A percentile compares a stretch with the other conserved stretches of the same genome.
Evolutionary conservation across 1,140 invertebrate genomes (phyloP).

Genomic region (Propsilocerus akamusi): DNA sequence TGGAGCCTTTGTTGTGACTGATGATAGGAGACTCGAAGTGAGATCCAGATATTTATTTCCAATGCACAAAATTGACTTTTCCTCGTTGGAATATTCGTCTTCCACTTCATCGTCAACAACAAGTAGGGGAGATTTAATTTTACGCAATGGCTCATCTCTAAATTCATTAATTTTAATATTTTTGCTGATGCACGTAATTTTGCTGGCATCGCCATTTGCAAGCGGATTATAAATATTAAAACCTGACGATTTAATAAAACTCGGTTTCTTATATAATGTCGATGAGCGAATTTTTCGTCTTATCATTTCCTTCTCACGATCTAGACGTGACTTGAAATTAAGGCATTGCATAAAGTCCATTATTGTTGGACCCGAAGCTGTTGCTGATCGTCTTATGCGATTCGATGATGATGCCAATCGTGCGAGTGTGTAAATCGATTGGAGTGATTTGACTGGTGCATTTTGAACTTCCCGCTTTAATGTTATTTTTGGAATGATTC

Average conservation of each 20-base stretch:
- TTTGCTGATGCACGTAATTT: background rate
- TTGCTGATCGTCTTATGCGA: background rate
- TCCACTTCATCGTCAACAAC: background rate
- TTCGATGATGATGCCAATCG: background rate
- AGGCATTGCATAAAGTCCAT: background rate
- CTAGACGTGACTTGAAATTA: background rate
- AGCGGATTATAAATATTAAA: background rate
- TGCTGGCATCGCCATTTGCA: background rate
- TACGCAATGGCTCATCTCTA: background rate
- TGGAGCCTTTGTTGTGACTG: background rate
- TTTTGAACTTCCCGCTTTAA: background rate
- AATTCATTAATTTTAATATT: background rate
- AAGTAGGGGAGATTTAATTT: background rate
- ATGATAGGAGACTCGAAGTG: background rate
- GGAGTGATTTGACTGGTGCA: background rate
- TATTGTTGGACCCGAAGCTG: background rate
- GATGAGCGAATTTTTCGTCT: background rate
- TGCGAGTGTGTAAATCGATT: background rate
- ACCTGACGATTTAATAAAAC: background rate
- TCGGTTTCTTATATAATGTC: background rate
- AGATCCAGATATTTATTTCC: background rate
- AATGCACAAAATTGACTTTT: background rate
- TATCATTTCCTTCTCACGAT: background rate
- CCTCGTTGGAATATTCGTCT: background rate
- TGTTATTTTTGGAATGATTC: conserved; percentile 8